A percentile compares a stretch with the other conserved stretches of the same genome.
Conservation (phyloP, 2,797 vertebrate genomes). For the Alfaro cultratus region DNA sequence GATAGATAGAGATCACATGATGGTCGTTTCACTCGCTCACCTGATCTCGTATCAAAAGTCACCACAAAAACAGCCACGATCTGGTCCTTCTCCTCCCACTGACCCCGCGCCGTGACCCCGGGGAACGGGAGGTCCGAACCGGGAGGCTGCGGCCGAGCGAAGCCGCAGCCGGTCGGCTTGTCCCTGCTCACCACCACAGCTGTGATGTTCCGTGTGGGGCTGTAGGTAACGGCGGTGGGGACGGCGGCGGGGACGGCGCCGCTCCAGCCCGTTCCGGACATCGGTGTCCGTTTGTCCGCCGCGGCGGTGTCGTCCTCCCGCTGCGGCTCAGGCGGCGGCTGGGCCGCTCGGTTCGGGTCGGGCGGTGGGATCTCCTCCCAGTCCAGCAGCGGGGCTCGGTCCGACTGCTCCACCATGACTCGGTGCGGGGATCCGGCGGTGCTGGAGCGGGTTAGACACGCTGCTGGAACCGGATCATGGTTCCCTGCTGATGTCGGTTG, state of each 20-base stretch:
- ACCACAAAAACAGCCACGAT: constrained; percentile 96
- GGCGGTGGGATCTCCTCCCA: constrained; percentile 92
- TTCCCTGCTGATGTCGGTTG: constrained; percentile 47
- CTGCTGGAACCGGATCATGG: constrained; percentile 53
- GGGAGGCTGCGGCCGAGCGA: constrained; percentile 56
- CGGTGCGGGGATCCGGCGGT: constrained; percentile 20
- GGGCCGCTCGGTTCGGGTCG: constrained; percentile 71
- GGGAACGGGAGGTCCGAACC: constrained; percentile 66
- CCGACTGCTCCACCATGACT: constrained; percentile 89
- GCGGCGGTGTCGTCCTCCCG: constrained; percentile 48
- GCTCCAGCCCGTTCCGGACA: constrained; percentile 40
- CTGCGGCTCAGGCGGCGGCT: constrained; percentile 49
- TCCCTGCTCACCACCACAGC: constrained; percentile 69
- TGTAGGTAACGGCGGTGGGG: constrained; percentile 36
- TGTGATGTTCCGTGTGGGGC: constrained; percentile 49
- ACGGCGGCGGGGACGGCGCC: constrained; percentile 23
- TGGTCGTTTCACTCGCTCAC: constrained; percentile 72
- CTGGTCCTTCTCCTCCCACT: constrained; percentile 93
- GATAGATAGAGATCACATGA: background rate
- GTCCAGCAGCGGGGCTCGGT: constrained; percentile 92
- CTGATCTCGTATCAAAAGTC: constrained; percentile 94
- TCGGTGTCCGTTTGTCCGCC: constrained; percentile 48
- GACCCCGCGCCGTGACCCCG: constrained; percentile 65
- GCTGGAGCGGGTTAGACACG: constrained; percentile 19
- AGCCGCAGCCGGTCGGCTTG: constrained; percentile 59